Percentiles rank a stretch among this genome's conserved stretches.
Conservation (phyloP, 2,888 invertebrate genomes). For the Spisula subtruncata region DNA sequence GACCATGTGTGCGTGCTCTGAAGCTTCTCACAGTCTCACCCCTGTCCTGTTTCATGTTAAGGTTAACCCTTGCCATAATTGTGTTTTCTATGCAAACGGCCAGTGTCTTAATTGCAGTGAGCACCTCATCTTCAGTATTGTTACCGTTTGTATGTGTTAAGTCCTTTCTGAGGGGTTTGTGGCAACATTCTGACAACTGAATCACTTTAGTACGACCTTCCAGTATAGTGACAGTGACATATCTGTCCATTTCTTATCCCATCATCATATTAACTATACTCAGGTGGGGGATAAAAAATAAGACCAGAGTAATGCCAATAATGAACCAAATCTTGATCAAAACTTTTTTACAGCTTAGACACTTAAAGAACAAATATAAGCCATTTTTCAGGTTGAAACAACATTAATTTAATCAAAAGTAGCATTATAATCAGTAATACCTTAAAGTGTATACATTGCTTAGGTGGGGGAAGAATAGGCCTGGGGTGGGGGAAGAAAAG, state of each 20-base stretch:
- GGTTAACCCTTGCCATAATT: conserved; percentile 66
- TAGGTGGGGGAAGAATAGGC: too few species aligned
- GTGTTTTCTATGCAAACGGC: conserved; percentile 72
- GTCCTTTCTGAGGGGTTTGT: conserved; percentile 68
- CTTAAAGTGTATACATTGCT: too few species aligned
- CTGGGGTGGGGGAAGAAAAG: too few species aligned
- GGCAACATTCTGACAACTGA: conserved; percentile 73
- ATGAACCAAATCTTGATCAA: too few species aligned
- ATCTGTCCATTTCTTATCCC: conserved; percentile 65
- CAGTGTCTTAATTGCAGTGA: conserved; percentile 60
- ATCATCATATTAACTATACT: too few species aligned
- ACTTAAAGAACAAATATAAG: too few species aligned
- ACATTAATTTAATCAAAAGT: too few species aligned
- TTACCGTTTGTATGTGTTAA: conserved; percentile 34
- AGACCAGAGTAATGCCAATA: too few species aligned
- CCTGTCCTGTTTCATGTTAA: conserved; percentile 5
- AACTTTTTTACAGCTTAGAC: too few species aligned
- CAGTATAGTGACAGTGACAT: conserved; percentile 69
- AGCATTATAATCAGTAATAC: too few species aligned
- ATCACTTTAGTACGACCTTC: conserved; percentile 60
- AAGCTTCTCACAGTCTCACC: background rate
- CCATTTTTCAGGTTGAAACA: too few species aligned
- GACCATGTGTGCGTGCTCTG: background rate
- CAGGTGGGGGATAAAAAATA: conserved; percentile 66
- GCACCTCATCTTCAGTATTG: conserved; percentile 51